Evolutionary conservation across 2,113 vertebrate species (phyloP).

Genomic region (Psittacula cyanocephala): DNA sequence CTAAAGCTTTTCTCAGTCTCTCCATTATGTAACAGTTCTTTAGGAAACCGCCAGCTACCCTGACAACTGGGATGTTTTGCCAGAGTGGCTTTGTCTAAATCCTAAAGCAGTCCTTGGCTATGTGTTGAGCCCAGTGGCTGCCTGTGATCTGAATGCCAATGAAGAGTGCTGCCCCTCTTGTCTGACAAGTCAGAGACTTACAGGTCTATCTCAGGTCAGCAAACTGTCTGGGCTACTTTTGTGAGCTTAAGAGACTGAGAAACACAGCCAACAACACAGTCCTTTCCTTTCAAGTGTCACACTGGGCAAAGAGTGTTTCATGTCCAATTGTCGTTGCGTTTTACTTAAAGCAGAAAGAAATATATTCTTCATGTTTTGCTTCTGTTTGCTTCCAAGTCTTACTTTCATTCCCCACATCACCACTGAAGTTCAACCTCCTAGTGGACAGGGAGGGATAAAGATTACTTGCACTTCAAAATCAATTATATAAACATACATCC

Average conservation of each 20-base stretch:
- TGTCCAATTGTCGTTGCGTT: not conserved
- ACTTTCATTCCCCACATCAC: not conserved
- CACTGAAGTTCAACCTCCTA: not conserved
- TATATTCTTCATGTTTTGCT: not conserved
- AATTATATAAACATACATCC: not conserved
- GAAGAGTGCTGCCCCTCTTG: conserved; percentile 58
- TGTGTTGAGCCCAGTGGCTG: conserved; percentile 61
- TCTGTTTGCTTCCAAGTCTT: not conserved
- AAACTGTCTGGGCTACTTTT: conserved; percentile 76
- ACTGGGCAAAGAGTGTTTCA: not conserved
- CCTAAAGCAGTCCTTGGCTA: conserved; percentile 75
- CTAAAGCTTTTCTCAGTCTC: conserved; percentile 75
- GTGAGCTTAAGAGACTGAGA: conserved; percentile 54
- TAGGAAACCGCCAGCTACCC: conserved; percentile 77
- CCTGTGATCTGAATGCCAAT: conserved; percentile 81
- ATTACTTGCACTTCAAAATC: not conserved
- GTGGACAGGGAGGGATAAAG: not conserved
- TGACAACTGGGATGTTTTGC: conserved; percentile 80
- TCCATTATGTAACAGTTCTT: conserved; percentile 82
- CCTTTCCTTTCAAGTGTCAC: conserved; percentile 40
- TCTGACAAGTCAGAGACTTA: conserved; percentile 74
- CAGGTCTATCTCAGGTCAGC: conserved; percentile 76
- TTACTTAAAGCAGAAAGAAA: not conserved
- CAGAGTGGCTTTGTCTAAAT: conserved; percentile 81
- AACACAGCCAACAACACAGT: conserved; percentile 49